Conservation (phyloP, 2,888 invertebrate species). For the Drosophila prostipennis region DNA sequence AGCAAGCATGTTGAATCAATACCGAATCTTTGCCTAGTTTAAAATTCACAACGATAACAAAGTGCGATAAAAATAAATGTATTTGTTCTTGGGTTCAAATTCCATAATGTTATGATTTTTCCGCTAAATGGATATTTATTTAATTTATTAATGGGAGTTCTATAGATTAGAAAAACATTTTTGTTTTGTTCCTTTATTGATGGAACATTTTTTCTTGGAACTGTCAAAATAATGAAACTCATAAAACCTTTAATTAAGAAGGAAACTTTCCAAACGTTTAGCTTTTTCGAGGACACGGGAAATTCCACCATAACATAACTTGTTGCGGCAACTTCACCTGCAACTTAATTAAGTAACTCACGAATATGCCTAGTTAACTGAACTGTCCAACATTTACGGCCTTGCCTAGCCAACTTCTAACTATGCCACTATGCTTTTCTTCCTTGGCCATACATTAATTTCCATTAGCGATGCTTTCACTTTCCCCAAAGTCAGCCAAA, state of each 20-base stretch:
- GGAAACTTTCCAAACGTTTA: slow-evolving; percentile 14
- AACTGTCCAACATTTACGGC: slow-evolving; percentile 32
- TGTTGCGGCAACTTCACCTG: slow-evolving; percentile 37
- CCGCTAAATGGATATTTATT: no score
- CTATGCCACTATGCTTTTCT: neutral
- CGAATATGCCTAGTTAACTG: slow-evolving; percentile 50
- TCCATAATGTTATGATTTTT: neutral
- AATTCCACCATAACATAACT: slow-evolving; percentile 32
- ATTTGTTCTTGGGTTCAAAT: neutral
- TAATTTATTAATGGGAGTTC: no score
- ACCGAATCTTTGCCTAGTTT: neutral
- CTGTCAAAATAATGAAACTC: slow-evolving; percentile 1
- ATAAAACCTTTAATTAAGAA: slow-evolving; percentile 27
- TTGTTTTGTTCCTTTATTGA: neutral
- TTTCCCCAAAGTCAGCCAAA: slow-evolving; percentile 18
- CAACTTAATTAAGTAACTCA: slow-evolving; percentile 63
- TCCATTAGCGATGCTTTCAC: slow-evolving; percentile 58
- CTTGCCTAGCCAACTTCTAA: slow-evolving; percentile 2
- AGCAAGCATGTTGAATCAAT: slow-evolving; percentile 3
- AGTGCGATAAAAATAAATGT: neutral
- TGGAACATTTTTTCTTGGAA: no score
- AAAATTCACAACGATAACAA: neutral
- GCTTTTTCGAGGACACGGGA: neutral
- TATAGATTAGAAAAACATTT: no score
- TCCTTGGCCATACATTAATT: slow-evolving; percentile 50